phyloP scores from a whole-genome alignment of 35 echinoderm and acorn worm species.

The Hemicentrotus pulcherrimus region DNA sequence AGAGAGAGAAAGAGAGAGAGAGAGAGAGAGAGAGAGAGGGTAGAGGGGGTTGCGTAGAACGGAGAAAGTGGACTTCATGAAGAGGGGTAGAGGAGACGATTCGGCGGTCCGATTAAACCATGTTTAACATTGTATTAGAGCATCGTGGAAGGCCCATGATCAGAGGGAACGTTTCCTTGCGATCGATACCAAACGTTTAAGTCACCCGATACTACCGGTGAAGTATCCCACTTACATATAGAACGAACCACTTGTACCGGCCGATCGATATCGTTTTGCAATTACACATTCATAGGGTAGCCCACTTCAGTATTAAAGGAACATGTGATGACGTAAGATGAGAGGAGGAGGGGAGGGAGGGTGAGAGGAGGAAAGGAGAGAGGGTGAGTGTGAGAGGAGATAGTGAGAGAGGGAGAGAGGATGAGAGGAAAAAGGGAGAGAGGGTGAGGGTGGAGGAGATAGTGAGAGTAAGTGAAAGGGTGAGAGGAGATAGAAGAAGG shows the following conservation, averaged over 20 bases:
- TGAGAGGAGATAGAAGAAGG: no score
- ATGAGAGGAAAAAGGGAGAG: not conserved
- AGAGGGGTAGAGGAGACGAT: not conserved
- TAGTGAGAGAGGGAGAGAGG: no score
- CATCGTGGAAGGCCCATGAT: not conserved
- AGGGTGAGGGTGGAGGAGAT: no score
- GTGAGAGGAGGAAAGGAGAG: no score
- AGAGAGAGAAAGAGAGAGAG: not conserved
- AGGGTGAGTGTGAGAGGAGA: no score
- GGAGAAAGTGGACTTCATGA: no score
- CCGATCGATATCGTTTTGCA: slow-evolving; percentile 5
- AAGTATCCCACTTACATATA: not conserved
- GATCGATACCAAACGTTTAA: not conserved
- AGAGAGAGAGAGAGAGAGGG: not conserved
- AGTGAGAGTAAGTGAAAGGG: no score
- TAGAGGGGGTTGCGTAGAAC: no score
- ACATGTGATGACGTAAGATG: not conserved
- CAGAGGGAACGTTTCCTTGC: not conserved
- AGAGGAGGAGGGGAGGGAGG: not conserved
- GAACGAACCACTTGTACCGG: not conserved
- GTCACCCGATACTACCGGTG: not conserved
- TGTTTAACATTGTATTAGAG: not conserved
- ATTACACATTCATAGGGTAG: not conserved
- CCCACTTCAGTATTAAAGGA: not conserved
- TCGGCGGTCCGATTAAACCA: not conserved